A percentile compares a stretch with the other conserved stretches of the same genome.
Conservation (phyloP, 1,140 invertebrate genomes). For the Sitophilus oryzae region DNA sequence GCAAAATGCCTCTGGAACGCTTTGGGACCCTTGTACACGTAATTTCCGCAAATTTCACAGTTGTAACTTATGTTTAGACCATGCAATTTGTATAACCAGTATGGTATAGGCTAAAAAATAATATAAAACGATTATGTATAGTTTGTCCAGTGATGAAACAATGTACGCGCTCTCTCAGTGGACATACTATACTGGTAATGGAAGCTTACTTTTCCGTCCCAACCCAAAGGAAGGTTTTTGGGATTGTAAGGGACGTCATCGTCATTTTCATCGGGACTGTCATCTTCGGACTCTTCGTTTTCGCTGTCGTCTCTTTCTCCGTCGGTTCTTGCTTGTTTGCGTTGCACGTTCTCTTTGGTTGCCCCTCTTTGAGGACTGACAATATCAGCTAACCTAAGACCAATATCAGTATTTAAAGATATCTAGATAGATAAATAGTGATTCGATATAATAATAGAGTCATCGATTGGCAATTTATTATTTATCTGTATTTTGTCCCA, state of each 20-base stretch:
- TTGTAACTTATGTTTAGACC: constrained; percentile 98
- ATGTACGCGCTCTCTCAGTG: background rate
- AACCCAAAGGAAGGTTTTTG: constrained; percentile 97
- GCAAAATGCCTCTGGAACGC: constrained; percentile 99
- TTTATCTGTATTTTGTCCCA: no score
- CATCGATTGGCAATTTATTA: no score
- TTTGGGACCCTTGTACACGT: constrained; percentile 98
- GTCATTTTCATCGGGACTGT: constrained; percentile 79
- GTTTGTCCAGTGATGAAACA: background rate
- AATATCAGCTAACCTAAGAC: constrained; percentile 66
- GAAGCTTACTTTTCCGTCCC: constrained; percentile 88
- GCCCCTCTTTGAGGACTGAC: constrained; percentile 77
- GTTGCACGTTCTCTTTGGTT: constrained; percentile 96
- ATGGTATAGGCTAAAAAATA: constrained; percentile 78
- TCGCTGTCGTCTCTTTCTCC: constrained; percentile 91
- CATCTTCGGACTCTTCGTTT: constrained; percentile 79
- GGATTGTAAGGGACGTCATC: constrained; percentile 98
- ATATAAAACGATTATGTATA: background rate
- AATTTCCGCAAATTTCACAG: constrained; percentile 99
- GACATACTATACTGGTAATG: background rate
- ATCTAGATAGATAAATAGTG: background rate
- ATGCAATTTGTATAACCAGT: constrained; percentile 99
- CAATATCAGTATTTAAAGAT: background rate
- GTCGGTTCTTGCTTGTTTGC: constrained; percentile 94
- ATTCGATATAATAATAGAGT: no score